A percentile compares a stretch with the other conserved stretches of the same genome.
These are phyloP conservation scores for Lepidurus apus DNA, from an alignment of 1,140 invertebrate species.

Conservation along the genomic window DNA sequence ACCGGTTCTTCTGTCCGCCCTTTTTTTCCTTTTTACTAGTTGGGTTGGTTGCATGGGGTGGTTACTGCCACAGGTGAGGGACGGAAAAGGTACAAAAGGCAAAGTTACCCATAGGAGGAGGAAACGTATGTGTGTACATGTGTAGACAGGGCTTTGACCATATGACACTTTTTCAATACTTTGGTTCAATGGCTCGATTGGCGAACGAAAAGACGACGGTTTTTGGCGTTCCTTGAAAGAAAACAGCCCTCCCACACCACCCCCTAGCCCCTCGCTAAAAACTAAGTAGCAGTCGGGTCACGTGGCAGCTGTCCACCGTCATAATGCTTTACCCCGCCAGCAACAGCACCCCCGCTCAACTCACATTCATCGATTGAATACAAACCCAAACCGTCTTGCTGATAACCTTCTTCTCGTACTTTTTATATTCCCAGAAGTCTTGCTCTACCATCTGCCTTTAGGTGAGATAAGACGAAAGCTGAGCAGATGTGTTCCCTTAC, in stretches of 20 bases:
- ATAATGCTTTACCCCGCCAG: background rate
- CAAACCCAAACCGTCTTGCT: background rate
- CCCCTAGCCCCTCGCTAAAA: background rate
- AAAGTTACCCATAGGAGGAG: background rate
- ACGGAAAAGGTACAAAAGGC: background rate
- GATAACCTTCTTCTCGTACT: background rate
- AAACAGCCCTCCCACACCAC: background rate
- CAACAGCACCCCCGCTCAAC: background rate
- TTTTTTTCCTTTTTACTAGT: background rate
- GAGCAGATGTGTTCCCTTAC: background rate
- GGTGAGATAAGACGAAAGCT: background rate
- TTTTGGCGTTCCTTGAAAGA: background rate
- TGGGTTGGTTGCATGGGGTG: background rate
- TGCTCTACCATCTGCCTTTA: background rate
- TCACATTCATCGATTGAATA: slow-evolving; percentile 1
- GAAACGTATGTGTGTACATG: background rate
- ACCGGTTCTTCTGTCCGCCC: slow-evolving; percentile 12
- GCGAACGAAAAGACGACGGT: background rate
- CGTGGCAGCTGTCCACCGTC: slow-evolving; percentile 16
- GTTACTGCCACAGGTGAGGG: slow-evolving; percentile 9
- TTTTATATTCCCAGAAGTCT: background rate
- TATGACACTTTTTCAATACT: background rate
- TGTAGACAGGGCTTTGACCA: background rate
- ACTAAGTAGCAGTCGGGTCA: background rate
- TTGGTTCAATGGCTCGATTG: background rate